A percentile compares a stretch with the other conserved stretches of the same genome.
Conservation (phyloP, 2,888 invertebrate genomes). For the Mechanitis messenoides region DNA sequence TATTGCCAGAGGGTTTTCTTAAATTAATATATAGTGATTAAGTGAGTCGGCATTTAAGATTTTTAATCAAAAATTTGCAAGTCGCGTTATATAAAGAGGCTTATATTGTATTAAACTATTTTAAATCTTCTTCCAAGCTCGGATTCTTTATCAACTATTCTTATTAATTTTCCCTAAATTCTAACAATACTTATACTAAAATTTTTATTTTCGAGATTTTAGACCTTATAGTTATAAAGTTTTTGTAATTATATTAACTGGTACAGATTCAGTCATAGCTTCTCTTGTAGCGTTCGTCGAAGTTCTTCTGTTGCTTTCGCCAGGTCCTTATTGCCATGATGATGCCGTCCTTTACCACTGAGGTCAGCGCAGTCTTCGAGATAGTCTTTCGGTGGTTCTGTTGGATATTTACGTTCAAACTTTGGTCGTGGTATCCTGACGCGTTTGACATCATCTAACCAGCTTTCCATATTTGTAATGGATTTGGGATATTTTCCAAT, state of each 20-base stretch:
- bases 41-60: too few species aligned
- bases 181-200: not conserved
- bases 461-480: conserved; percentile 82
- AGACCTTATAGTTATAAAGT: not conserved
- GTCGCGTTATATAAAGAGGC: too few species aligned
- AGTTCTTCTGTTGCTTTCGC: conserved; percentile 85
- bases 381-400: conserved; percentile 88
- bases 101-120: too few species aligned
- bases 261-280: conserved; percentile 75
- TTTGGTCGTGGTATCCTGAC: conserved; percentile 90
- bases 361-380: conserved; percentile 79
- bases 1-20: too few species aligned
- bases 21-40: too few species aligned
- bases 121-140: too few species aligned
- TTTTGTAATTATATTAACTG: too few species aligned
- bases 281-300: conserved; percentile 84
- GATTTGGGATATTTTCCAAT: not conserved
- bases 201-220: not conserved
- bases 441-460: conserved; percentile 89
- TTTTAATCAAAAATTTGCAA: too few species aligned
- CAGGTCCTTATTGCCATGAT: conserved; percentile 74
- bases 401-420: conserved; percentile 82
- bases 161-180: not conserved
- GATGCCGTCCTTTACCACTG: conserved; percentile 67
- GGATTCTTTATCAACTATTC: not conserved